Percentiles rank a stretch among this genome's conserved stretches.
Conservation (phyloP, 2,113 vertebrate species). For the Shinisaurus crocodilurus region DNA sequence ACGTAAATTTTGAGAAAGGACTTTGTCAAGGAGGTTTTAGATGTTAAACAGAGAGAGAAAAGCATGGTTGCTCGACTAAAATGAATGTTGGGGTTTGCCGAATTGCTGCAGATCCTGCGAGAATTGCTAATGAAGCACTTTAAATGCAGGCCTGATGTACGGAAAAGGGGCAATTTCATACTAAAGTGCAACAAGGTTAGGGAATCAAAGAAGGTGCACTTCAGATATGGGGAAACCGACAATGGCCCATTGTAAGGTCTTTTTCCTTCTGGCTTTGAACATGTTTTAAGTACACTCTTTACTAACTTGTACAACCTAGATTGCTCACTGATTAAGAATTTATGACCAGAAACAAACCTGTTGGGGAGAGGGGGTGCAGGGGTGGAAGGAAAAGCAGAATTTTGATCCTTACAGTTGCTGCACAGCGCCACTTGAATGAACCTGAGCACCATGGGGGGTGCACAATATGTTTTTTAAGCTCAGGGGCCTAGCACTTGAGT, state of each 20-base stretch:
- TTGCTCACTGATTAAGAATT: constrained; percentile 69
- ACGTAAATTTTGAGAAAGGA: constrained; percentile 77
- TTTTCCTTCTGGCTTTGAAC: constrained; percentile 70
- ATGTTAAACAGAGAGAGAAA: constrained; percentile 75
- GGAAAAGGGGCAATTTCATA: constrained; percentile 71
- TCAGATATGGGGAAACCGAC: constrained; percentile 66
- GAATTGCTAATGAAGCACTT: constrained; percentile 76
- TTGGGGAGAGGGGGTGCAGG: background rate
- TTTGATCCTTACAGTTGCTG: constrained; percentile 59
- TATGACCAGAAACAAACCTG: constrained; percentile 78
- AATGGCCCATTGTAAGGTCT: constrained; percentile 72
- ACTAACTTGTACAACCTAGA: constrained; percentile 63
- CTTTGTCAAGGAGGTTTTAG: constrained; percentile 78
- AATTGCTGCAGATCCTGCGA: constrained; percentile 60
- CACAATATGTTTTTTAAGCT: constrained; percentile 64
- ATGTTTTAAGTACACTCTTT: constrained; percentile 74
- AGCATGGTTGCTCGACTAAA: constrained; percentile 56
- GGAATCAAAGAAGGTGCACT: constrained; percentile 76
- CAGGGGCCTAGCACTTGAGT: constrained; percentile 55
- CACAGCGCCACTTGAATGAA: constrained; percentile 55
- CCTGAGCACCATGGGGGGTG: constrained; percentile 64
- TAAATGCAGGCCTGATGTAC: constrained; percentile 77
- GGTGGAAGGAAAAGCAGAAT: constrained; percentile 51
- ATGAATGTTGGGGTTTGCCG: constrained; percentile 50
- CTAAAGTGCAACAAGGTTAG: constrained; percentile 74